Conservation (phyloP, 2,797 vertebrate genomes). For the Falco novaeseelandiae region DNA sequence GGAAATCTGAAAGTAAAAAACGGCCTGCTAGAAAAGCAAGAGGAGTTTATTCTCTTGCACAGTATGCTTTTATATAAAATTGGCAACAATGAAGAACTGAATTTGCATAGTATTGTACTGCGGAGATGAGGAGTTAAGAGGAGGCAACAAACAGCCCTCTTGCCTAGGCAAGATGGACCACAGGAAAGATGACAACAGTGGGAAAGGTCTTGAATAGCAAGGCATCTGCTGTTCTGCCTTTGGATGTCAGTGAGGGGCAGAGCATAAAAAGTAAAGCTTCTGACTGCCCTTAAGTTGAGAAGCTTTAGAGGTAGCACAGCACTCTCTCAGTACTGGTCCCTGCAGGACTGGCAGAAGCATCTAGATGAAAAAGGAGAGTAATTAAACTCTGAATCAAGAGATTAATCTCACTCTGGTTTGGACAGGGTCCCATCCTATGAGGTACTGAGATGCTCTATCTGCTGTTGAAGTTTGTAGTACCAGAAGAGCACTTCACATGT, state of each 20-base stretch:
- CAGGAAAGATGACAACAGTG: not conserved
- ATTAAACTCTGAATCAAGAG: not conserved
- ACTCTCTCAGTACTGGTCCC: not conserved
- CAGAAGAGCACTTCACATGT: not conserved
- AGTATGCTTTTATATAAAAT: not conserved
- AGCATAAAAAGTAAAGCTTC: not conserved
- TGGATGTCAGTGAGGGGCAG: not conserved
- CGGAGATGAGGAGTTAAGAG: not conserved
- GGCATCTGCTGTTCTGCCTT: not conserved
- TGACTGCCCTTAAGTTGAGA: not conserved
- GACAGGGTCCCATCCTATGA: rapidly evolving
- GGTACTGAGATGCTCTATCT: not conserved
- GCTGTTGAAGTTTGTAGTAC: not conserved
- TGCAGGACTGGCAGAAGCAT: not conserved
- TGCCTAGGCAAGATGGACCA: not conserved
- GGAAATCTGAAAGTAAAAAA: not conserved
- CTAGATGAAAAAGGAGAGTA: not conserved
- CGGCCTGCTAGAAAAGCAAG: not conserved
- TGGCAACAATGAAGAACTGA: not conserved
- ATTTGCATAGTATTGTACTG: not conserved
- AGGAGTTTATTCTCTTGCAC: not conserved
- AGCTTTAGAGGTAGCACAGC: not conserved
- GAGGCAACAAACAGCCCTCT: not conserved
- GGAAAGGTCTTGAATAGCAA: not conserved
- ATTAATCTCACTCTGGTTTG: not conserved